These are phyloP conservation scores for Andrena flavipes DNA, from an alignment of 2,888 invertebrate species.

Conservation along the genomic window DNA sequence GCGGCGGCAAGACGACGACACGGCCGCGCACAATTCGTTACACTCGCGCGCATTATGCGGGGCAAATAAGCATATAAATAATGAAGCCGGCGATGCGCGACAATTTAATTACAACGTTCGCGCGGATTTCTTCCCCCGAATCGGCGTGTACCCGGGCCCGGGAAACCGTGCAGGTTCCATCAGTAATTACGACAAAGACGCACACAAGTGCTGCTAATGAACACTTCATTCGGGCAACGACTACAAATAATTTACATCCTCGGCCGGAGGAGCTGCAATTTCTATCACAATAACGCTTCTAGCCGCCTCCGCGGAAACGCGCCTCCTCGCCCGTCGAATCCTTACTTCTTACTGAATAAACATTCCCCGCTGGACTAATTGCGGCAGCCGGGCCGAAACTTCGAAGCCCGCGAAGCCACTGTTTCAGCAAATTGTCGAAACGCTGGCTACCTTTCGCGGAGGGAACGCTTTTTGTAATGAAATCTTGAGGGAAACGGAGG, in stretches of 20 bases:
- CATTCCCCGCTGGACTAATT: conserved; percentile 39
- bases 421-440: background rate
- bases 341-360: conserved; percentile 37
- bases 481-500: background rate
- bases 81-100: conserved; percentile 59
- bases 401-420: background rate
- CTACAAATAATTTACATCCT: conserved; percentile 63
- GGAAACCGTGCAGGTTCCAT: conserved; percentile 51
- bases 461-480: background rate
- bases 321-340: conserved; percentile 9
- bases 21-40: conserved; percentile 55
- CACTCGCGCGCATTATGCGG: conserved; percentile 56
- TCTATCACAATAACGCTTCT: conserved; percentile 54
- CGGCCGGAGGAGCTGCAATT: conserved; percentile 45
- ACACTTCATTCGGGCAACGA: conserved; percentile 59
- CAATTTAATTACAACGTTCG: conserved; percentile 66
- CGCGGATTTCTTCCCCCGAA: conserved; percentile 61
- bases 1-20: conserved; percentile 26
- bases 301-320: conserved; percentile 15
- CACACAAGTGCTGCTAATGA: conserved; percentile 64
- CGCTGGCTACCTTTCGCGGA: background rate
- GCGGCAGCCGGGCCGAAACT: background rate
- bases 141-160: conserved; percentile 36
- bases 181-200: conserved; percentile 65
- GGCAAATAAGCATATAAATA: conserved; percentile 65